A percentile compares a stretch with the other conserved stretches of the same genome.
phyloP scores from a whole-genome alignment of 2,888 invertebrate species.

The Tetheella fluctuosa region DNA sequence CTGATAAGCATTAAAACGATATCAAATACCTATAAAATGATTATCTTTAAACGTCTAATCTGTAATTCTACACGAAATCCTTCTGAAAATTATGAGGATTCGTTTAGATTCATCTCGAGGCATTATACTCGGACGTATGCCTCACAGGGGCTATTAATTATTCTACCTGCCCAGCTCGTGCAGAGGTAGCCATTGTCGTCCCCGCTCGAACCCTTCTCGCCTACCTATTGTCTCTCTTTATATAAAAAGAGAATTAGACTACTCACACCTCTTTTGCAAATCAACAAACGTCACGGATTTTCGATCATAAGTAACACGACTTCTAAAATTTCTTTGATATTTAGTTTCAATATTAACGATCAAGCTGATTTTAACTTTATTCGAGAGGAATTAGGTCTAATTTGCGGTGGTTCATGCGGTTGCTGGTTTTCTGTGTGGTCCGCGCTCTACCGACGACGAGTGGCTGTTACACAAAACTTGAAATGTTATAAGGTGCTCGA shows the following conservation, averaged over 20 bases:
- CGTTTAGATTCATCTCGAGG: slow-evolving; percentile 33
- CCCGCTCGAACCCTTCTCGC: slow-evolving; percentile 33
- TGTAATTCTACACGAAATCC: slow-evolving; percentile 9
- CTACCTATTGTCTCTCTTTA: slow-evolving; percentile 38
- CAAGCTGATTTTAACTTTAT: slow-evolving; percentile 18
- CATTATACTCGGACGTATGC: slow-evolving; percentile 40
- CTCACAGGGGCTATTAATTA: slow-evolving; percentile 58
- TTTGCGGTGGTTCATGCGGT: slow-evolving; percentile 13
- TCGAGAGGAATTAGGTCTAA: slow-evolving; percentile 8
- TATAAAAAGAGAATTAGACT: slow-evolving; percentile 25
- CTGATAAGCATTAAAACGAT: slow-evolving; percentile 1
- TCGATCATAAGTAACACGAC: slow-evolving; percentile 20
- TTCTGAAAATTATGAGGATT: slow-evolving; percentile 17
- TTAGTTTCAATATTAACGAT: slow-evolving; percentile 25
- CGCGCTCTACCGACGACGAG: slow-evolving; percentile 26
- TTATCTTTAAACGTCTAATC: not conserved
- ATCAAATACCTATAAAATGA: too few relatives aligned
- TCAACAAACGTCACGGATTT: slow-evolving; percentile 37
- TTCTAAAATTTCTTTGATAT: slow-evolving; percentile 40
- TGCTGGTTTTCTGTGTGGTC: slow-evolving; percentile 33
- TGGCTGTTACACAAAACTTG: slow-evolving; percentile 35
- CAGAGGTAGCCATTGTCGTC: slow-evolving; percentile 41
- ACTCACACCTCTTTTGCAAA: slow-evolving; percentile 47
- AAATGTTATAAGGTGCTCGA: slow-evolving; percentile 27
- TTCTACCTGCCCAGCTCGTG: slow-evolving; percentile 52